Evolutionary conservation across 2,113 vertebrate species (phyloP).

Genomic region (Spea multiplicata): DNA sequence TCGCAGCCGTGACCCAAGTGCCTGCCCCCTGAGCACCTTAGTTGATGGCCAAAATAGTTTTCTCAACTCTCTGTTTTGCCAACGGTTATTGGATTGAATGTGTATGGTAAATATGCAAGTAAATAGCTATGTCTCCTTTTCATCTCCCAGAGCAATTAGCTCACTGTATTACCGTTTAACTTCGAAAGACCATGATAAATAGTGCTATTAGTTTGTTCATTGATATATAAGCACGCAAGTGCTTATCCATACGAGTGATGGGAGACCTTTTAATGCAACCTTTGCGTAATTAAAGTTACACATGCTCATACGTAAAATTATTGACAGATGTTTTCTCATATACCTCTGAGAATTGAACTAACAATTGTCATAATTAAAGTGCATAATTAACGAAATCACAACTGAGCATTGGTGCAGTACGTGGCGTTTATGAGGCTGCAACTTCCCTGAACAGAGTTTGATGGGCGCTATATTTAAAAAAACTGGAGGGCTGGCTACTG

Average conservation of each 20-base stretch:
- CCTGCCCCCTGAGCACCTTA: too few relatives aligned
- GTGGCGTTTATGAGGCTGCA: too few relatives aligned
- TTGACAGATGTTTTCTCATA: slow-evolving; percentile 51
- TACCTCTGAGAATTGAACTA: slow-evolving; percentile 54
- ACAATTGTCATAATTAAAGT: slow-evolving; percentile 46
- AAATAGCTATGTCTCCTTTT: not conserved
- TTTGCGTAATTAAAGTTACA: slow-evolving; percentile 9
- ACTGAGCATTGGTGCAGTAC: too few relatives aligned
- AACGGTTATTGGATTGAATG: not conserved
- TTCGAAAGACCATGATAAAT: slow-evolving; percentile 25
- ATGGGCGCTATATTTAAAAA: too few relatives aligned
- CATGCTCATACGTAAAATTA: slow-evolving; percentile 6
- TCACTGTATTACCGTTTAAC: slow-evolving; percentile 28
- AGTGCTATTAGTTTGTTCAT: not conserved
- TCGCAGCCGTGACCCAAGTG: too few relatives aligned
- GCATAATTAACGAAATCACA: too few relatives aligned
- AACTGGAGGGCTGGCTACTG: too few relatives aligned
- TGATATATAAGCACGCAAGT: slow-evolving; percentile 24
- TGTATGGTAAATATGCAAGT: slow-evolving; percentile 14
- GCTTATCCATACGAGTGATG: slow-evolving; percentile 13
- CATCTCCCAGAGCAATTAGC: slow-evolving; percentile 17
- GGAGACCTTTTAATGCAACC: slow-evolving; percentile 29
- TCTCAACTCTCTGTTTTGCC: too few relatives aligned
- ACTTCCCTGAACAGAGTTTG: too few relatives aligned
- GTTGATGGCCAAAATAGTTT: too few relatives aligned